phyloP scores from a whole-genome alignment of 2,888 invertebrate species.

The Nineta flava region DNA sequence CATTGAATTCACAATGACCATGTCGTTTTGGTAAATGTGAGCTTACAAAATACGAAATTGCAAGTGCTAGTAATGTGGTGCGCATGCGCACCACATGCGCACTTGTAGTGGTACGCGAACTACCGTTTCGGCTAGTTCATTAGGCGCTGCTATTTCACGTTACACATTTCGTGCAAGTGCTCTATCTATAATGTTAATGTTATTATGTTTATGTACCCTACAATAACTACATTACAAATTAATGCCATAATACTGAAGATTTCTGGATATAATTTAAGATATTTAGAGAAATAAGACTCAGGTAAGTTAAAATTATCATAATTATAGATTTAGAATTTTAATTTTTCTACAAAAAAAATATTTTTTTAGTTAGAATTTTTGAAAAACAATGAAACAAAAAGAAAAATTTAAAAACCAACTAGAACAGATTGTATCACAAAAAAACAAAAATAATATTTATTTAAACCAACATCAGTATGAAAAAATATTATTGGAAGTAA shows the following conservation, averaged over 20 bases:
- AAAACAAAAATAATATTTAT: conserved; percentile 1
- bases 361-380: conserved; percentile 1
- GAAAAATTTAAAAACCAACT: conserved; percentile 2
- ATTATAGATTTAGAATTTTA: background rate
- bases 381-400: conserved; percentile 2
- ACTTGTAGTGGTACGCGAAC: conserved; percentile 4
- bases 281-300: conserved; percentile 2
- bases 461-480: conserved; percentile 2
- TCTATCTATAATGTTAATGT: too few species aligned
- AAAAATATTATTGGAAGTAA: conserved; percentile 2
- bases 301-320: conserved; percentile 2
- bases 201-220: too few species aligned
- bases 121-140: conserved; percentile 3
- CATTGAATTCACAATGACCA: too few species aligned
- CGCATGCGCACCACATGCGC: too few species aligned
- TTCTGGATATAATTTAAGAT: conserved; percentile 2
- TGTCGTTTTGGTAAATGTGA: too few species aligned
- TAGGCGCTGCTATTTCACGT: too few species aligned
- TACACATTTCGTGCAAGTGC: too few species aligned
- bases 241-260: conserved; percentile 2
- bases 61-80: conserved; percentile 2
- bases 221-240: too few species aligned
- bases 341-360: background rate
- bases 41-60: conserved; percentile 2
- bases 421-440: background rate